Conservation (phyloP, 2,888 invertebrate genomes). For the Uropetala carovei region DNA sequence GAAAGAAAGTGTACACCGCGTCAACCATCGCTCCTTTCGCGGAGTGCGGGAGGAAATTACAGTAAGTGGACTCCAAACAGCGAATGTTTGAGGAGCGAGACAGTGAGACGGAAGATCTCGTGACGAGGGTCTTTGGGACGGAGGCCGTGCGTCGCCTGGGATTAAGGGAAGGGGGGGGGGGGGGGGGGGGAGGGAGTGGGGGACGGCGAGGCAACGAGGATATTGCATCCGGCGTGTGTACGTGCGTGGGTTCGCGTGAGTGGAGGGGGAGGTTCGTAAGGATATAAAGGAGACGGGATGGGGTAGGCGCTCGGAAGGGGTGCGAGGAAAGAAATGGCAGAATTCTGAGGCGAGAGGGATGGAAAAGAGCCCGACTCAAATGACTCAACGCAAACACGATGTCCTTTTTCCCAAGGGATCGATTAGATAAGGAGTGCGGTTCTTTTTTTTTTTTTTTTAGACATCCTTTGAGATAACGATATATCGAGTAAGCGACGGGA, state of each 20-base stretch:
- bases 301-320: not conserved
- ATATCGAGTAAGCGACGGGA: slow-evolving; percentile 15
- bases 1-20: not conserved
- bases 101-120: not conserved
- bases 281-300: too few species aligned
- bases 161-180: not conserved
- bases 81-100: slow-evolving; percentile 1
- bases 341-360: not conserved
- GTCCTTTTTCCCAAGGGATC: slow-evolving; percentile 11
- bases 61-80: slow-evolving; percentile 17
- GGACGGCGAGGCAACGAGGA: not conserved
- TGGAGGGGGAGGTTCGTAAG: too few species aligned
- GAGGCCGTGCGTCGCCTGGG: not conserved
- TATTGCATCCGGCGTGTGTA: not conserved
- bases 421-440: slow-evolving; percentile 12
- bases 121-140: slow-evolving; percentile 7
- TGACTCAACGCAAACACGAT: slow-evolving; percentile 30
- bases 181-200: not conserved
- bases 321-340: not conserved
- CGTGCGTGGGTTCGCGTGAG: not conserved
- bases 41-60: slow-evolving; percentile 9
- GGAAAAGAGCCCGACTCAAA: slow-evolving; percentile 11
- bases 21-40: slow-evolving; percentile 6
- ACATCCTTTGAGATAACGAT: not conserved
- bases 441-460: too few species aligned